phyloP scores from a whole-genome alignment of 2,888 invertebrate species.

The Melieria crassipennis region DNA sequence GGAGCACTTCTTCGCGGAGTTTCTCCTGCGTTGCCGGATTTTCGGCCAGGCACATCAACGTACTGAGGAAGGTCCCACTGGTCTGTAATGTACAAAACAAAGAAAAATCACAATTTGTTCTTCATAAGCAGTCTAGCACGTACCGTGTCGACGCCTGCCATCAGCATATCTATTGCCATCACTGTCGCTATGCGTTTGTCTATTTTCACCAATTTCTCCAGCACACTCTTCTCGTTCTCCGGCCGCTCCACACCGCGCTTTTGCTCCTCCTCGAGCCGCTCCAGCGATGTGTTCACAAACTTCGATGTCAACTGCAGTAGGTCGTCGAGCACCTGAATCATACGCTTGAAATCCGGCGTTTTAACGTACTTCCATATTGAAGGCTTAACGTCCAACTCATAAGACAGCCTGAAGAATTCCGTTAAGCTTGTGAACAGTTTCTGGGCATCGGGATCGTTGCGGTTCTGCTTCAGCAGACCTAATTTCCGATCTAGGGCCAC shows the following conservation, averaged over 20 bases:
- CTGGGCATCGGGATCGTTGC: slow-evolving; percentile 43
- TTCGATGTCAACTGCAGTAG: slow-evolving; percentile 49
- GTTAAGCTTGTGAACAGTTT: slow-evolving; percentile 44
- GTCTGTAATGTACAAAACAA: slow-evolving; percentile 41
- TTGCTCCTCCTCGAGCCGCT: slow-evolving; percentile 46
- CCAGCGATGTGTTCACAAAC: slow-evolving; percentile 60
- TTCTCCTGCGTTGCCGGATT: slow-evolving; percentile 74
- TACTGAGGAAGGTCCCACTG: slow-evolving; percentile 52
- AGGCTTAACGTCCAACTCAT: slow-evolving; percentile 50
- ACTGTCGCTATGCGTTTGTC: slow-evolving; percentile 68
- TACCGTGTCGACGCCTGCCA: slow-evolving; percentile 80
- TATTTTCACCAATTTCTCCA: no score
- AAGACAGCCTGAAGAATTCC: slow-evolving; percentile 37
- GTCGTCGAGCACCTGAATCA: slow-evolving; percentile 50
- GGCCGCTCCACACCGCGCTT: slow-evolving; percentile 49
- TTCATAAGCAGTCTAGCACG: slow-evolving; percentile 42
- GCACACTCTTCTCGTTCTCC: slow-evolving; percentile 48
- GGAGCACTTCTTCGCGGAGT: slow-evolving; percentile 70
- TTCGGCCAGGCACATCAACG: slow-evolving; percentile 67
- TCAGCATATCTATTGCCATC: slow-evolving; percentile 77
- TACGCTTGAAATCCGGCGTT: slow-evolving; percentile 48
- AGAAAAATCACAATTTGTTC: slow-evolving; percentile 45
- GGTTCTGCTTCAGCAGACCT: slow-evolving; percentile 48
- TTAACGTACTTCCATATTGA: slow-evolving; percentile 48
- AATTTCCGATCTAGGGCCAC: slow-evolving; percentile 64